Conservation (phyloP, 2,888 invertebrate genomes). For the Bimastos eiseni region DNA sequence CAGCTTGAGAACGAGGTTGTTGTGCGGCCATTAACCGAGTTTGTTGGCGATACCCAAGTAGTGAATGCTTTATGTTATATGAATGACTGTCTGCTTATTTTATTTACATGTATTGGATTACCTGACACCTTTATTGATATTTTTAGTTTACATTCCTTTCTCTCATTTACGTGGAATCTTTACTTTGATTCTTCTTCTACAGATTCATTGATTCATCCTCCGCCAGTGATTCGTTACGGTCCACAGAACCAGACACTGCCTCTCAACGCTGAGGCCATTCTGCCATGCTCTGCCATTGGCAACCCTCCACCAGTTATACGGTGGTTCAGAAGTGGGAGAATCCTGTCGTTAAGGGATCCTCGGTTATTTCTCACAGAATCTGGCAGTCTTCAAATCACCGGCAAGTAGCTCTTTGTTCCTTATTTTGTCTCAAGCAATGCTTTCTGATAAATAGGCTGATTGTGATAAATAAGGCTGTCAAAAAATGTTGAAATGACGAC, state of each 20-base stretch:
- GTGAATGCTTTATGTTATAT: too few relatives aligned
- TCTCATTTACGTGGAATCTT: not conserved
- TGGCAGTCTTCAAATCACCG: slow-evolving; percentile 38
- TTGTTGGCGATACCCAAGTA: too few relatives aligned
- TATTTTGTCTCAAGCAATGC: not conserved
- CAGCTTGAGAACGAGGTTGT: too few relatives aligned
- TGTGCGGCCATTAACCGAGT: too few relatives aligned
- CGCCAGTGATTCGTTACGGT: slow-evolving; percentile 83
- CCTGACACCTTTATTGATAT: not conserved
- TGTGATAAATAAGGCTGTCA: too few relatives aligned
- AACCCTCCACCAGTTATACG: slow-evolving; percentile 71
- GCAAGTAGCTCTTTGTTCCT: slow-evolving; percentile 22
- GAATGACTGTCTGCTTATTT: too few relatives aligned
- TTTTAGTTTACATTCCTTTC: not conserved
- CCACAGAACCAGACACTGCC: slow-evolving; percentile 85
- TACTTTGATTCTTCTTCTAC: slow-evolving; percentile 21
- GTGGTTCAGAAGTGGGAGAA: slow-evolving; percentile 66
- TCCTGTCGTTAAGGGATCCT: slow-evolving; percentile 28
- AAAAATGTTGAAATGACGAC: too few relatives aligned
- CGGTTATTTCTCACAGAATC: slow-evolving; percentile 34
- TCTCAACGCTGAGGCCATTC: slow-evolving; percentile 74
- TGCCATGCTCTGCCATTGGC: slow-evolving; percentile 80
- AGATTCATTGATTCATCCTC: slow-evolving; percentile 63
- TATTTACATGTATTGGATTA: not conserved
- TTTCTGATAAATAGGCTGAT: not conserved